These are phyloP conservation scores for Eptesicus fuscus DNA, from an alignment of 2,113 vertebrate genomes.

Conservation along the genomic window DNA sequence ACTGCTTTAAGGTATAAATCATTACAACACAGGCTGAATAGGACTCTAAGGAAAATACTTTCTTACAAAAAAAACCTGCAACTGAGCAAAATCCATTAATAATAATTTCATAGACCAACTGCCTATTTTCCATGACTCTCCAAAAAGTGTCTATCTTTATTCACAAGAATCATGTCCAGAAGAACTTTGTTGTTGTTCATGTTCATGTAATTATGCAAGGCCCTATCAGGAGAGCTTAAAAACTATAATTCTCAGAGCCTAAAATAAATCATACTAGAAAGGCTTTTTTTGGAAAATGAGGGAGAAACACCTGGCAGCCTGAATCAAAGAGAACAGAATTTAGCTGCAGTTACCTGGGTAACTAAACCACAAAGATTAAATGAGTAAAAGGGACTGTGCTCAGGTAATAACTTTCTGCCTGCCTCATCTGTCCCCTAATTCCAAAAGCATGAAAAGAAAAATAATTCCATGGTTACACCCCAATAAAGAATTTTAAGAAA, in stretches of 20 bases:
- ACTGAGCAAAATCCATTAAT: neutral
- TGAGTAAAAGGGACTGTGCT: conserved; percentile 37
- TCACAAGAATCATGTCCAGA: conserved; percentile 15
- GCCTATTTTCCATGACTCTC: neutral
- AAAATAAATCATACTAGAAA: conserved; percentile 38
- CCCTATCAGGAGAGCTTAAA: neutral
- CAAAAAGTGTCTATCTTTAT: conserved; percentile 12
- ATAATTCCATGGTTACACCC: neutral
- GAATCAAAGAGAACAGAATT: conserved; percentile 25
- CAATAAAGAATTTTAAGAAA: conserved; percentile 26
- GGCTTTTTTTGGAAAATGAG: neutral
- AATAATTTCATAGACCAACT: conserved; percentile 3
- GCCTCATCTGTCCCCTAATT: conserved; percentile 21
- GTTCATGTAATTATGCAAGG: neutral
- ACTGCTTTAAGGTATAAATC: neutral
- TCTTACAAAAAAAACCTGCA: neutral
- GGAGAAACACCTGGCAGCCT: conserved; percentile 43
- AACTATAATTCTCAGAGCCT: neutral
- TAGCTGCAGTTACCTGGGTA: conserved; percentile 48
- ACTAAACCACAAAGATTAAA: conserved; percentile 47
- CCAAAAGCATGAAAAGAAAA: conserved; percentile 34
- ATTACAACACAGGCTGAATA: neutral
- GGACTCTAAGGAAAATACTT: neutral
- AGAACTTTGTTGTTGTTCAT: neutral
- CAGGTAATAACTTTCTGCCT: conserved; percentile 38